Base-by-base conservation (phyloP, 2,797 vertebrate genomes). In the Clarias platycephalus region DNA sequence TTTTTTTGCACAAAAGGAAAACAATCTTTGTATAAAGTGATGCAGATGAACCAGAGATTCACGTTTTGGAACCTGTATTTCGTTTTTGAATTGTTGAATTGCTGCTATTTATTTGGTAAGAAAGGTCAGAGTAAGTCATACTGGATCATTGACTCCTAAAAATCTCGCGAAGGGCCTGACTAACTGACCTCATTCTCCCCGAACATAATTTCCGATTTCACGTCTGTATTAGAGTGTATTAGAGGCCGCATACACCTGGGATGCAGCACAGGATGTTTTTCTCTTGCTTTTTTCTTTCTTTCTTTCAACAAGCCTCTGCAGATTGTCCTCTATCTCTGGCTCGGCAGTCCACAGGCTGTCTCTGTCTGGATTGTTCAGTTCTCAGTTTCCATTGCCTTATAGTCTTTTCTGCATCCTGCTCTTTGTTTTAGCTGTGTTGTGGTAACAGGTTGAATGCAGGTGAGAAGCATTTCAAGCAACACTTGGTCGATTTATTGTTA, bases 201-300 rank as follows among this genome's bases (percentile, higher is more conserved):
- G 57, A 83, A 55, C 58, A 64, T 80, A 81, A 82, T 86, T 88
- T 88, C 64, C 72, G 80, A 84, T 86, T 86, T 83, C 40, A 71
- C 83, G 64, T 84, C 44, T 83, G 80, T 34, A 28, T 84, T 28
- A 34, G 66, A 68, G 63, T 66, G 66, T 86, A 82, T n/a, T 60
- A 53, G 28, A 49, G 62, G 31, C 77, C 81, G 89, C 71, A 83
- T 86, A 44, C 70, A 86, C 89, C 90, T 84, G 88, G 88, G 62
- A 89, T 88, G 89, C 87, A 89, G 84, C 72, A 80, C 44, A 62
- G 83, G 89, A 90, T 92, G 89, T 90, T 71, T n/a, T 28, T 74
- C 26, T 10, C 26, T 28, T 26, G 0, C 18, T 55, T 22, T 5
- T 72, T 4, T 34, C 0, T 24, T 24, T 76, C 1, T 31, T 34